phyloP scores from a whole-genome alignment of 1,140 invertebrate genomes.

The Muscidifurax raptorellus region DNA sequence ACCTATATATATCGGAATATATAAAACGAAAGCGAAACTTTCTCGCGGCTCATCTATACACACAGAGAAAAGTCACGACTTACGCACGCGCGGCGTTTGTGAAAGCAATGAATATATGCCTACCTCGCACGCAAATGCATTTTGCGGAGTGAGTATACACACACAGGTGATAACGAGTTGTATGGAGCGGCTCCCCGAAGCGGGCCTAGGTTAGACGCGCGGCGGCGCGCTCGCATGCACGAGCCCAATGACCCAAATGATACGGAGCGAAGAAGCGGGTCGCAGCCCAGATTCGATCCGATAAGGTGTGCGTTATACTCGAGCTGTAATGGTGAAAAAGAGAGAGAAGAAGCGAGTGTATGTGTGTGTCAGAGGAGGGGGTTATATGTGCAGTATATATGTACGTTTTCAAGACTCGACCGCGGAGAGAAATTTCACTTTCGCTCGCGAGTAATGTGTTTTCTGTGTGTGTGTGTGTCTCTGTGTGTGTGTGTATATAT shows the following conservation, averaged over 20 bases:
- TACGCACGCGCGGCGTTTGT: background rate
- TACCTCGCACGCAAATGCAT: background rate
- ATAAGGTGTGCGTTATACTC: constrained; percentile 2
- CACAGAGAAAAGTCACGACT: background rate
- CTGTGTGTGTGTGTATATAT: background rate
- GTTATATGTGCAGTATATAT: constrained; percentile 15
- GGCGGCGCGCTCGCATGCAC: constrained; percentile 39
- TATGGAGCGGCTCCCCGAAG: background rate
- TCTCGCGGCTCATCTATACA: background rate
- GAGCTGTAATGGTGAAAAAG: background rate
- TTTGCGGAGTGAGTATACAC: background rate
- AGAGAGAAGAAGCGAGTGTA: background rate
- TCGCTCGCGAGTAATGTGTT: constrained; percentile 60
- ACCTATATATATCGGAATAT: too few species aligned
- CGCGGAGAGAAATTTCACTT: constrained; percentile 64
- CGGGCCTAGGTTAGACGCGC: constrained; percentile 48
- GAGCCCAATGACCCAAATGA: constrained; percentile 69
- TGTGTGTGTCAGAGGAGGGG: background rate
- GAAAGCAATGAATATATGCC: background rate
- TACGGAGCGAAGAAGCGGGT: constrained; percentile 64
- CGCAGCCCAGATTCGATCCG: constrained; percentile 66
- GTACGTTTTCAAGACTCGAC: constrained; percentile 51
- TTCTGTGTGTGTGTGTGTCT: constrained; percentile 44
- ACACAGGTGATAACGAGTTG: background rate
- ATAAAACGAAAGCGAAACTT: background rate